These are phyloP conservation scores for Catagonus wagneri DNA, from an alignment of 2,113 vertebrate species.

Conservation along the genomic window DNA sequence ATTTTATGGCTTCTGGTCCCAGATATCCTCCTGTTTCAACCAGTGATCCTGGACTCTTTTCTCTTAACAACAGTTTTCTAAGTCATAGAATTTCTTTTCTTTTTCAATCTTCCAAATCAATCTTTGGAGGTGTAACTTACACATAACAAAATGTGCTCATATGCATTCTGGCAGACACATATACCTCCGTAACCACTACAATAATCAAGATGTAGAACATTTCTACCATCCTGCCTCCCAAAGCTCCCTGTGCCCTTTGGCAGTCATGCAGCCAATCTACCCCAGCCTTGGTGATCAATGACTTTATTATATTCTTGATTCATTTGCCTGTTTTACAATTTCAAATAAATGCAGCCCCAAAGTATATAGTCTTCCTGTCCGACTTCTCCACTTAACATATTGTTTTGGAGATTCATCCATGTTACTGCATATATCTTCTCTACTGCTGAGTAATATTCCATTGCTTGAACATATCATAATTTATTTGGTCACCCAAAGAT, in stretches of 20 bases:
- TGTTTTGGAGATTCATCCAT: background rate
- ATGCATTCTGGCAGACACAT: background rate
- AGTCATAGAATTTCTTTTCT: background rate
- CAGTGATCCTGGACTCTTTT: background rate
- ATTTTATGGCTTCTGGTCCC: background rate
- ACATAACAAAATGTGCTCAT: background rate
- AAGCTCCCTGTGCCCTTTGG: background rate
- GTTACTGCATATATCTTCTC: background rate
- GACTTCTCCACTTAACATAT: background rate
- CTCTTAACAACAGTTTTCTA: background rate
- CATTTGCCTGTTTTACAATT: background rate
- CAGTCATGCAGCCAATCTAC: background rate
- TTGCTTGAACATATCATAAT: background rate
- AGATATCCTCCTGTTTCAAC: background rate
- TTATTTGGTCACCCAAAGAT: slow-evolving; percentile 4
- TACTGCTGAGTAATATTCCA: background rate
- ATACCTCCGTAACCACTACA: background rate
- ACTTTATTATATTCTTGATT: background rate
- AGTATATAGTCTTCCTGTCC: background rate
- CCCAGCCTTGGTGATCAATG: background rate
- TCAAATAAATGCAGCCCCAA: slow-evolving; percentile 14
- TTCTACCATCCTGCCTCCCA: background rate
- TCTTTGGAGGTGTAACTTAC: background rate
- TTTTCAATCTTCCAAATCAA: background rate
- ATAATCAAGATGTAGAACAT: background rate